Conservation (phyloP, 2,888 invertebrate species). For the Oithona nana region DNA sequence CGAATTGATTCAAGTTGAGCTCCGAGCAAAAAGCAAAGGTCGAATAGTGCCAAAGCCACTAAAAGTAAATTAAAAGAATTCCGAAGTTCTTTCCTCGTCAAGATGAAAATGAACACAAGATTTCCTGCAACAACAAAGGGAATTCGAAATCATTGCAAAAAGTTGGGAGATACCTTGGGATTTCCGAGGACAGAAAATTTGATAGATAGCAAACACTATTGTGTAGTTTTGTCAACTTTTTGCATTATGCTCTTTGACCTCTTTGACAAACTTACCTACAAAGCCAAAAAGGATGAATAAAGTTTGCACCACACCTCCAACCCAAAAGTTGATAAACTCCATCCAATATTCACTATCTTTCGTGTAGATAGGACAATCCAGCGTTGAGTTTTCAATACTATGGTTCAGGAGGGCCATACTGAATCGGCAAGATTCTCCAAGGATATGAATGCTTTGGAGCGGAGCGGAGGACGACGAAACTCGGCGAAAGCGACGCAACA, state of each 20-base stretch:
- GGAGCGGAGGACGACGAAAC: too few species aligned
- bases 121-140: conserved; percentile 3
- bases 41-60: conserved; percentile 1
- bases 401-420: not conserved
- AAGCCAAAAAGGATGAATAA: not conserved
- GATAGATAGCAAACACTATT: too few species aligned
- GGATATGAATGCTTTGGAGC: too few species aligned
- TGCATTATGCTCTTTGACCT: too few species aligned
- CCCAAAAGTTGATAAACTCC: conserved; percentile 3
- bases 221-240: too few species aligned
- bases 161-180: too few species aligned
- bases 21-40: conserved; percentile 9
- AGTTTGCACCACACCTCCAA: conserved; percentile 9
- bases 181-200: too few species aligned
- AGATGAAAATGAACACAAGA: not conserved
- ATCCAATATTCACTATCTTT: not conserved
- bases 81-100: not conserved
- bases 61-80: conserved; percentile 11
- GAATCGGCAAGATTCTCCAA: not conserved
- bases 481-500: not conserved
- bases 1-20: not conserved
- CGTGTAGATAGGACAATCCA: not conserved
- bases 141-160: too few species aligned
- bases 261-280: conserved; percentile 1
- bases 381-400: not conserved